Conservation (phyloP, 2,113 vertebrate species). For the Oncorhynchus nerka region DNA sequence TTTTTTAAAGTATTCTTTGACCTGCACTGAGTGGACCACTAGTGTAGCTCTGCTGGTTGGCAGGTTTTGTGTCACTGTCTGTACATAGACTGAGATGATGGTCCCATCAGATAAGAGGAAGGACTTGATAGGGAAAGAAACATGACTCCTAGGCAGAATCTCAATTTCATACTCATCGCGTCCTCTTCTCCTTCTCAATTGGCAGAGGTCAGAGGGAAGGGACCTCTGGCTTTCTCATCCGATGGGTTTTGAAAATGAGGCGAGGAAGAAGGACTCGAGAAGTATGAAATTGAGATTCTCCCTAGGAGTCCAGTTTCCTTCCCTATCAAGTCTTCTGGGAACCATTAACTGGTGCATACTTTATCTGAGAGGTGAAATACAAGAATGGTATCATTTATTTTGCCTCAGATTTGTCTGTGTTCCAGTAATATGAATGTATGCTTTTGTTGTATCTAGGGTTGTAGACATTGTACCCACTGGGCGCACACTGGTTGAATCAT, state of each 20-base stretch:
- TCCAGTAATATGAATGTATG: slow-evolving; percentile 22
- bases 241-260: no score
- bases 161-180: no score
- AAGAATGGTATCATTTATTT: not conserved
- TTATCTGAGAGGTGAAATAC: not conserved
- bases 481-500: no score
- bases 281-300: no score
- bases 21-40: no score
- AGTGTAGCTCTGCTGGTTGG: not conserved
- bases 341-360: not conserved
- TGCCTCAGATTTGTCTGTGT: not conserved
- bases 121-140: not conserved
- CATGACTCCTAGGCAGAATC: not conserved
- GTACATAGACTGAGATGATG: not conserved
- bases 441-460: not conserved
- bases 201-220: no score
- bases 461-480: no score
- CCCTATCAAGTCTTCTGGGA: not conserved
- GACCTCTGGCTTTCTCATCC: no score
- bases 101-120: not conserved
- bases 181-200: no score
- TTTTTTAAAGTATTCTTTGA: no score
- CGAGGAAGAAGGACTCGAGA: no score
- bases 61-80: not conserved
- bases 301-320: no score